These are phyloP conservation scores for Oxyura jamaicensis DNA, from an alignment of 2,113 vertebrate species.

Conservation along the genomic window DNA sequence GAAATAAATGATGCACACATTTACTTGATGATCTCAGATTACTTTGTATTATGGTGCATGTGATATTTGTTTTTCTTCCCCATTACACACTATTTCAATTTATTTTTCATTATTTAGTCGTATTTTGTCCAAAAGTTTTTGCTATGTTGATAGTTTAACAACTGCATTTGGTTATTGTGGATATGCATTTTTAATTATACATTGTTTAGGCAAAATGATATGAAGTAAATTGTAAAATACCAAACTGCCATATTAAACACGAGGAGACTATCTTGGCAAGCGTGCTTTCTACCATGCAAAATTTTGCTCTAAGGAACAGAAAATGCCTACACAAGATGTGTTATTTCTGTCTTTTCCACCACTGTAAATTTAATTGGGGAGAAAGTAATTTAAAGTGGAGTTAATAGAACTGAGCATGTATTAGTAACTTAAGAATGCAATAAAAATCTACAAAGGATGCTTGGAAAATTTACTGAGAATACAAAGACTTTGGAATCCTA, in stretches of 20 bases:
- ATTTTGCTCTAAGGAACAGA: not conserved
- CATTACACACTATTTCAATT: slow-evolving; percentile 59
- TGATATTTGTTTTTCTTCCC: slow-evolving; percentile 42
- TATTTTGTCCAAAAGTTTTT: slow-evolving; percentile 52
- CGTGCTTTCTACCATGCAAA: not conserved
- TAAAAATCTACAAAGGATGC: not conserved
- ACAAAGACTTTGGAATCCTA: not conserved
- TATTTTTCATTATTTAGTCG: slow-evolving; percentile 70
- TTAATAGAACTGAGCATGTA: not conserved
- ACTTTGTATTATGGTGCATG: not conserved
- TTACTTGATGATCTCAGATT: slow-evolving; percentile 34
- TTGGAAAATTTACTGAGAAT: not conserved
- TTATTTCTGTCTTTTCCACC: not conserved
- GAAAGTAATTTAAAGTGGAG: not conserved
- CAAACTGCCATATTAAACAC: slow-evolving; percentile 10
- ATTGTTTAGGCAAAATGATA: slow-evolving; percentile 30
- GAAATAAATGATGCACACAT: slow-evolving; percentile 48
- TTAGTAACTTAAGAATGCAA: not conserved
- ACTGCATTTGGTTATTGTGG: slow-evolving; percentile 27
- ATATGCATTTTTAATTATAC: slow-evolving; percentile 30
- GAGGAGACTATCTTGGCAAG: slow-evolving; percentile 39
- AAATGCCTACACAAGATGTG: not conserved
- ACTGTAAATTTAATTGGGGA: not conserved
- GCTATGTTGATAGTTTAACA: slow-evolving; percentile 42
- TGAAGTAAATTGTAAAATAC: slow-evolving; percentile 8